Base-by-base conservation (phyloP, 2,797 vertebrate genomes). In the Sorex maritimensis region DNA sequence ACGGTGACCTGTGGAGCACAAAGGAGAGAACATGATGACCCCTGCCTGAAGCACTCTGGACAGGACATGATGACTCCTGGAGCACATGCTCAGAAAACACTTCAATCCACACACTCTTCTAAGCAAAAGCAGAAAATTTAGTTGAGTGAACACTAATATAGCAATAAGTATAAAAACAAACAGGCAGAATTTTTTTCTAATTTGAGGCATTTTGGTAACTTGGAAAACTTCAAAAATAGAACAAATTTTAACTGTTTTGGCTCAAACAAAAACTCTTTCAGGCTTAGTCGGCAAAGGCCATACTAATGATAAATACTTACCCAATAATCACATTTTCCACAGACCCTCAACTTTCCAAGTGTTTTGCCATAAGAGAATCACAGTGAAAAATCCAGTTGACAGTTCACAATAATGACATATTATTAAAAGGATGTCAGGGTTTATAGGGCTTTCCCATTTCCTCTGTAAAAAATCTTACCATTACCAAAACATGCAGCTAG, bases 251-350 rank as follows among this genome's bases (percentile, higher is more conserved):
- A 92, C 65, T 73, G 41, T 87, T 44, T 88, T 95, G 92, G 13
- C 92, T 95, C 87, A 81, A 82, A 86, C 63, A 96, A 77, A 96
- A 84, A 81, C 80, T 94, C 69, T 58, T 97, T 92, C 93, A 96
- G 78, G 2, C 2, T 55, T 88, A 87, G 44, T 1, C 97, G 96
- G 92, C 91, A 96, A 95, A 83, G 67, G 23, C 11, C 24, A 1
- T 2, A 73, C 38, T 88, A 93, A 63, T 6, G 15, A 93, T 96
- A 95, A 96, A 95, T 26, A 86, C 65, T 6, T 19, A 44, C 69
- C 19, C 68, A 91, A 61, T 55, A 93, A 87, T 96, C 15, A 7
- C 71, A 81, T 96, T 98, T 98, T 97, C 97, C 93, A 74, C 68
- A 73, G n/a, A 17, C 93, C 84, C 81, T 96, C 82, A 95, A 86